Evolutionary conservation across 2,113 vertebrate genomes (phyloP).

Genomic region (Orthonyx spaldingii): DNA sequence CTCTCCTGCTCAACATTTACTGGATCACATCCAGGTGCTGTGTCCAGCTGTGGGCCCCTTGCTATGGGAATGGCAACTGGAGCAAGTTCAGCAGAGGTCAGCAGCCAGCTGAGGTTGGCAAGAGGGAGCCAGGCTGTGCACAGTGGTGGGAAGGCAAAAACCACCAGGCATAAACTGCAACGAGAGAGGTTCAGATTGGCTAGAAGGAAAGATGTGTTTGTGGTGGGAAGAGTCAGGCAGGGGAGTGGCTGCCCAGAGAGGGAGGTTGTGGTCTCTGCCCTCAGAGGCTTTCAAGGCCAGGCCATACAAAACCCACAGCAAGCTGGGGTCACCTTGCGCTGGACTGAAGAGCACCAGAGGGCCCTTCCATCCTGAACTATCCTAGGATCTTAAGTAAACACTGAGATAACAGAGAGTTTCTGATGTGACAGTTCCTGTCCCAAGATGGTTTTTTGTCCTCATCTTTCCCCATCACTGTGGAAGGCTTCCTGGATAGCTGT

Average conservation of each 20-base stretch:
- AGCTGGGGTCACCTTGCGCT: background rate
- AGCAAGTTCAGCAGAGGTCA: background rate
- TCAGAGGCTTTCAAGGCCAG: background rate
- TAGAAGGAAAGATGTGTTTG: accelerated
- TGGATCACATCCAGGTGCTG: background rate
- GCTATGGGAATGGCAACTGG: background rate
- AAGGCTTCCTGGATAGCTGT: background rate
- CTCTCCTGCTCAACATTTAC: background rate
- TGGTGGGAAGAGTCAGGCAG: background rate
- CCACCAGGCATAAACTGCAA: background rate
- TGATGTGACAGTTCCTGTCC: background rate
- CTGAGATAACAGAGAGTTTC: background rate
- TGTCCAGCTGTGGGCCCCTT: background rate
- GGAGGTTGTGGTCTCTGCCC: background rate
- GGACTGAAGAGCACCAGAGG: background rate
- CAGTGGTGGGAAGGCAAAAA: background rate
- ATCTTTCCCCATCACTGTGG: background rate
- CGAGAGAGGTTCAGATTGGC: background rate
- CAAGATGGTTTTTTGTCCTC: background rate
- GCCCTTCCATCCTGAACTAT: background rate
- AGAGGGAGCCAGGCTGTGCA: background rate
- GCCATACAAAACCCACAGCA: background rate
- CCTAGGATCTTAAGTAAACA: background rate
- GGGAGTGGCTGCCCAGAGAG: background rate
- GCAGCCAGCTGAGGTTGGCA: background rate